phyloP scores from a whole-genome alignment of 2,888 invertebrate genomes.

The Sinhomidia bicolor region DNA sequence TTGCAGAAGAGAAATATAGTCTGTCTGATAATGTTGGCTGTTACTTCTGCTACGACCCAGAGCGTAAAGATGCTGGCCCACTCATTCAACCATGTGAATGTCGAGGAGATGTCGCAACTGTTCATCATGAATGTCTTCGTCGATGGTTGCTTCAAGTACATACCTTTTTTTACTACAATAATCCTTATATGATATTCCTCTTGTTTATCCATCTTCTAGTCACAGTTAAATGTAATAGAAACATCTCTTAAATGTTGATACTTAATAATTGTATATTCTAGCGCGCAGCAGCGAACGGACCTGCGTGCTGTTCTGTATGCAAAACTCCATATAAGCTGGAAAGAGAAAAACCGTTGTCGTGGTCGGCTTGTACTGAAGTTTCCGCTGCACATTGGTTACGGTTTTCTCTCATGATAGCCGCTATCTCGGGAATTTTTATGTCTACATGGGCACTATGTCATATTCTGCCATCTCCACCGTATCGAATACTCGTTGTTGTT shows the following conservation, averaged over 20 bases:
- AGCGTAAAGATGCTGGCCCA: slow-evolving; percentile 88
- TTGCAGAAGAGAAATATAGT: slow-evolving; percentile 78
- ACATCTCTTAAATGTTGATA: too few relatives aligned
- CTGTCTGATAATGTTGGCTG: slow-evolving; percentile 85
- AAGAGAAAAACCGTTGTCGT: slow-evolving; percentile 84
- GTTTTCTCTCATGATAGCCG: slow-evolving; percentile 89
- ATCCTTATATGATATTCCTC: background rate
- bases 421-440: slow-evolving; percentile 86
- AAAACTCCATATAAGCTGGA: slow-evolving; percentile 91
- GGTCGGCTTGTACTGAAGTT: slow-evolving; percentile 80
- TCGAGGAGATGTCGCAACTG: slow-evolving; percentile 95
- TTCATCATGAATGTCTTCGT: slow-evolving; percentile 94
- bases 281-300: slow-evolving; percentile 87
- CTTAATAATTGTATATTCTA: slow-evolving; percentile 81
- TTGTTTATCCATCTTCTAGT: too few relatives aligned
- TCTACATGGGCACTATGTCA: slow-evolving; percentile 81
- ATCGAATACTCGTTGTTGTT: slow-evolving; percentile 89
- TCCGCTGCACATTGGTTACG: slow-evolving; percentile 88
- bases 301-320: slow-evolving; percentile 91
- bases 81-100: slow-evolving; percentile 95
- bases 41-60: slow-evolving; percentile 95
- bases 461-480: slow-evolving; percentile 81
- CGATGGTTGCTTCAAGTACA: slow-evolving; percentile 95
- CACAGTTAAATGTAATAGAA: too few relatives aligned
- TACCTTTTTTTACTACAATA: background rate